These are phyloP conservation scores for Poicephalus gulielmi DNA, from an alignment of 2,113 vertebrate genomes.

Conservation along the genomic window DNA sequence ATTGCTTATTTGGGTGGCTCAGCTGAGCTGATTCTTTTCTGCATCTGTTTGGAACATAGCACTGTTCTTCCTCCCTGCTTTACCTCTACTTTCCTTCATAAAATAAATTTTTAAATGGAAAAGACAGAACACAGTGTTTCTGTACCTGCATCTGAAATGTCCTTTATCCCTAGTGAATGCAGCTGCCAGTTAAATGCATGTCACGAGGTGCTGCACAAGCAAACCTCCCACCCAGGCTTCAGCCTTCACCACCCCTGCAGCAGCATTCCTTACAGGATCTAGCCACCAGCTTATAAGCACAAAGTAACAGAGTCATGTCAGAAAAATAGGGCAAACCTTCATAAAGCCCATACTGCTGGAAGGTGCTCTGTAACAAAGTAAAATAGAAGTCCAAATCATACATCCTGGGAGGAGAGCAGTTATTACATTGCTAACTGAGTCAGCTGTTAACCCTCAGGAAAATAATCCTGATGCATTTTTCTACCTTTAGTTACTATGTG, in stretches of 20 bases:
- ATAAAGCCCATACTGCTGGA: background rate
- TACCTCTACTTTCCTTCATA: background rate
- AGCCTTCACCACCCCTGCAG: background rate
- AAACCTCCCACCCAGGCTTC: background rate
- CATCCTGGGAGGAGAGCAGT: background rate
- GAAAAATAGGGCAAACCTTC: background rate
- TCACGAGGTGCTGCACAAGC: rapidly evolving
- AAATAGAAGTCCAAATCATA: background rate
- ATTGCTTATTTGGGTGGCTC: background rate
- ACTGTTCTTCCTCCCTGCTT: background rate
- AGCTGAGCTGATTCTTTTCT: background rate
- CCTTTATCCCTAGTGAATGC: background rate
- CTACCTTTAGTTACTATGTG: background rate
- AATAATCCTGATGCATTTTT: background rate
- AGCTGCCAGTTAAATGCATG: background rate
- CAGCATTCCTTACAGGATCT: no score
- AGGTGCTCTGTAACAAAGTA: background rate
- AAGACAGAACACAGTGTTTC: background rate
- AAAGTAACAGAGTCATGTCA: background rate
- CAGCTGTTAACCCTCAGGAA: background rate
- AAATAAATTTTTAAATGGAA: background rate
- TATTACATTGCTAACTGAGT: background rate
- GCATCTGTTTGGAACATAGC: background rate
- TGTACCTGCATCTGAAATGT: background rate
- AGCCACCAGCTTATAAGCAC: background rate